A percentile compares a stretch with the other conserved stretches of the same genome.
phyloP scores from a whole-genome alignment of 2,797 vertebrate species.

The Coendou prehensilis region DNA sequence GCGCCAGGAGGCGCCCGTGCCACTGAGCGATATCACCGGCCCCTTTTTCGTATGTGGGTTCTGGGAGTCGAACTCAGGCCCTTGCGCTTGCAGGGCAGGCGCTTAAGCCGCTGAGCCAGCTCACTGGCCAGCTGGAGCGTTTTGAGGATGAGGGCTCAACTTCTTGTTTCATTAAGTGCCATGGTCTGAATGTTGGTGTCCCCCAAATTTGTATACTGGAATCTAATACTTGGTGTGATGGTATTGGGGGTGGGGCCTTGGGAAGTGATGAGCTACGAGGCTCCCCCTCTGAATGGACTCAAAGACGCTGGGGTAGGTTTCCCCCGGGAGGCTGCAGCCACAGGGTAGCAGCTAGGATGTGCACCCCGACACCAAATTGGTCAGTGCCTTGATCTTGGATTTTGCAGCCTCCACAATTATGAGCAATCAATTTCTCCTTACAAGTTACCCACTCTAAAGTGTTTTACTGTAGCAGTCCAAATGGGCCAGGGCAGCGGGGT shows the following conservation, averaged over 20 bases:
- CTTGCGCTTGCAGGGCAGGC: too few species aligned
- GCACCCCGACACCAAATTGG: not conserved
- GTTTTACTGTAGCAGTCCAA: not conserved
- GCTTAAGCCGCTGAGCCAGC: too few species aligned
- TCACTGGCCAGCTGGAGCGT: not conserved
- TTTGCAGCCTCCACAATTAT: not conserved
- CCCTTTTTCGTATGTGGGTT: too few species aligned
- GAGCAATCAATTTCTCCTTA: not conserved
- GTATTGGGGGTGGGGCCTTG: not conserved
- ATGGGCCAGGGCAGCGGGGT: not conserved
- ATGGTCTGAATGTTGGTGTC: not conserved
- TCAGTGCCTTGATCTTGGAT: not conserved
- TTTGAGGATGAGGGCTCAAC: not conserved
- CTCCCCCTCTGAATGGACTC: not conserved
- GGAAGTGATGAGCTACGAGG: not conserved
- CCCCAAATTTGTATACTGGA: not conserved
- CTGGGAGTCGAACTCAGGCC: too few species aligned
- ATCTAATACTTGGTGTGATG: not conserved
- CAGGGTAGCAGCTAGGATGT: not conserved
- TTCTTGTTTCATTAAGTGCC: not conserved
- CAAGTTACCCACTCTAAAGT: not conserved
- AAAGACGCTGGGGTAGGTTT: not conserved
- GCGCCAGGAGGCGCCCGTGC: too few species aligned
- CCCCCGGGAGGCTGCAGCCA: not conserved
- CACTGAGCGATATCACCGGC: too few species aligned